Evolutionary conservation across 2,888 invertebrate genomes (phyloP).

Genomic region (Parasteatoda lunata): DNA sequence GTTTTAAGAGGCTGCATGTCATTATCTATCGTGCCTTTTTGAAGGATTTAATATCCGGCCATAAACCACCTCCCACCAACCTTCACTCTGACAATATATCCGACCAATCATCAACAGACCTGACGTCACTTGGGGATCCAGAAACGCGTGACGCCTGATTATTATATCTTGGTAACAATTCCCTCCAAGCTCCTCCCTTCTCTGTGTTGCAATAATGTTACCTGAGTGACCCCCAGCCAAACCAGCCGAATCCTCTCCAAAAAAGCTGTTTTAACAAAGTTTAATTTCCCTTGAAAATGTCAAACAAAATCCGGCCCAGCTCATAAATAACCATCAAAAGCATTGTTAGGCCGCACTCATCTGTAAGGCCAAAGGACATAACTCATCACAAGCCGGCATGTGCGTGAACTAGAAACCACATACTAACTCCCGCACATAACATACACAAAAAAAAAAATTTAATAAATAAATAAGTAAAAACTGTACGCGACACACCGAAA

Average conservation of each 20-base stretch:
- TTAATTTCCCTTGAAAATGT: conserved; percentile 65
- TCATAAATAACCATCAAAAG: conserved; percentile 46
- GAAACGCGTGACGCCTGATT: conserved; percentile 34
- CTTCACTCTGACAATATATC: conserved; percentile 8
- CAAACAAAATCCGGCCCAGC: conserved; percentile 46
- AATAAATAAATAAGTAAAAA: conserved; percentile 11
- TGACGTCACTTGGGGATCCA: conserved; percentile 17
- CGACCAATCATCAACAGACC: conserved; percentile 35
- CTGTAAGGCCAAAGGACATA: conserved; percentile 49
- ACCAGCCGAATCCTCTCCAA: conserved; percentile 34
- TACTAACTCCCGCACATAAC: not conserved
- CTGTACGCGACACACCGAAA: conserved; percentile 19
- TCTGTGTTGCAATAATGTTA: conserved; percentile 30
- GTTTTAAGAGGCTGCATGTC: not conserved
- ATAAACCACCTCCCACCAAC: conserved; percentile 37
- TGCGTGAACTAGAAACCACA: conserved; percentile 55
- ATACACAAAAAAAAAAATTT: conserved; percentile 11
- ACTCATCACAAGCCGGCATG: conserved; percentile 38
- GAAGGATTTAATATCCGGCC: conserved; percentile 27
- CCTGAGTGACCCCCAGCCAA: conserved; percentile 41
- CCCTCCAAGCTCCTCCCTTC: conserved; percentile 2
- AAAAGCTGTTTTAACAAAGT: conserved; percentile 64
- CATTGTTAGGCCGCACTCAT: conserved; percentile 55
- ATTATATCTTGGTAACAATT: conserved; percentile 29
- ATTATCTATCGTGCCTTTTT: conserved; percentile 7